Evolutionary conservation across 1,140 invertebrate genomes (phyloP).

Genomic region (Aphelenchoides besseyi): DNA sequence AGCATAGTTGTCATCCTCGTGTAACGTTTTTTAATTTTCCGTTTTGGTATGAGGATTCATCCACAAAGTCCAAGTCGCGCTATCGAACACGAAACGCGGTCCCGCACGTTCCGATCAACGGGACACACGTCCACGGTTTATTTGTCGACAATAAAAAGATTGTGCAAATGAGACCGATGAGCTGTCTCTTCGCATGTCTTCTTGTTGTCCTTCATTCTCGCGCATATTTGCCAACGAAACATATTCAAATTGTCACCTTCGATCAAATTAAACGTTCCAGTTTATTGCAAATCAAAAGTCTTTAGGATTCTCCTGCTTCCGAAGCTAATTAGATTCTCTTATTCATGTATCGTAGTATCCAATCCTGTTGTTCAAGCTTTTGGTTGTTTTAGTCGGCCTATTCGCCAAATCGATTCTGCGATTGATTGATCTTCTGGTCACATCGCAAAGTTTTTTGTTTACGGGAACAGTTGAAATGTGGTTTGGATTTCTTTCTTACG

Average conservation of each 20-base stretch:
- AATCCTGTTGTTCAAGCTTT: too few relatives aligned
- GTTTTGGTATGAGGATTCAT: neutral
- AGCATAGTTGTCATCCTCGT: neutral
- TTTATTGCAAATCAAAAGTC: neutral
- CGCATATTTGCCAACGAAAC: neutral
- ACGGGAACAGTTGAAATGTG: too few relatives aligned
- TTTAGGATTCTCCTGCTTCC: neutral
- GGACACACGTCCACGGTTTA: neutral
- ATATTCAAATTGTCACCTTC: neutral
- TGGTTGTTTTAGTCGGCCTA: too few relatives aligned
- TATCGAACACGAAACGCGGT: neutral
- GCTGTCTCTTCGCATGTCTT: neutral
- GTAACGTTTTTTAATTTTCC: neutral
- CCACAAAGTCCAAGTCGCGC: neutral
- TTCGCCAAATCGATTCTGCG: too few relatives aligned
- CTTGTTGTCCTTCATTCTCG: neutral
- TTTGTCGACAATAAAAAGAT: conserved; percentile 3
- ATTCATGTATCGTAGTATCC: too few relatives aligned
- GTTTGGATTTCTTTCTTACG: too few relatives aligned
- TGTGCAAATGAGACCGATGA: conserved; percentile 3
- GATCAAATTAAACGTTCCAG: neutral
- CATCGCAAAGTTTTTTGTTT: too few relatives aligned
- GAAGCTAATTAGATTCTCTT: too few relatives aligned
- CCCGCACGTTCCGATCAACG: conserved; percentile 1
- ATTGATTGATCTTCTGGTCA: too few relatives aligned